These are phyloP conservation scores for Gopherus evgoodei DNA, from an alignment of 2,113 vertebrate species.

Conservation along the genomic window DNA sequence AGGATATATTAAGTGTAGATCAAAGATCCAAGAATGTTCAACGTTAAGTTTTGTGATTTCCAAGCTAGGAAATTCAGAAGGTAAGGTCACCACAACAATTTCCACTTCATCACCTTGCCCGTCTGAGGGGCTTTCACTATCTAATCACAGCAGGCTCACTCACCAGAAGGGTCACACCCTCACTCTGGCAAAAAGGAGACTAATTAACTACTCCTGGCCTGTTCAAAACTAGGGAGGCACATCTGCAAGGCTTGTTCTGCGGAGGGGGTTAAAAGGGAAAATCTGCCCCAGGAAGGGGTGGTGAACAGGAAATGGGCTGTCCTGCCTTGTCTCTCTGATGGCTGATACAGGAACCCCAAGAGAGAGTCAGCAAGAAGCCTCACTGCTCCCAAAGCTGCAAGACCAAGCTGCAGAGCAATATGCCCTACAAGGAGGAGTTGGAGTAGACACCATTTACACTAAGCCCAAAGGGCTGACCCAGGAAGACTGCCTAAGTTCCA, in stretches of 20 bases:
- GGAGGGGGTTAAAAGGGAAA: not conserved
- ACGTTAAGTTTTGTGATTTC: not conserved
- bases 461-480: not conserved
- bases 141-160: accelerated
- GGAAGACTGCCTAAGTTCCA: not conserved
- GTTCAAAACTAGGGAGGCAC: not conserved
- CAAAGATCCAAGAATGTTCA: not conserved
- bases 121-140: not conserved
- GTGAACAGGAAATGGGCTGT: not conserved
- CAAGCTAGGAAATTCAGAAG: not conserved
- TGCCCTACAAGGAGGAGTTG: not conserved
- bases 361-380: not conserved
- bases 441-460: not conserved
- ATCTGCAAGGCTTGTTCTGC: not conserved
- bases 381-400: not conserved
- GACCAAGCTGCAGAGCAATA: not conserved
- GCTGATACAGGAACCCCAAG: not conserved
- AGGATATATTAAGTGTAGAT: not conserved
- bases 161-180: not conserved
- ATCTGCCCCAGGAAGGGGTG: not conserved
- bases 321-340: not conserved
- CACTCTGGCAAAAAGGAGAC: not conserved
- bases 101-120: not conserved
- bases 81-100: not conserved
- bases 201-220: not conserved